Evolutionary conservation across 2,113 vertebrate species (phyloP).

Genomic region (Dipodomys spectabilis): DNA sequence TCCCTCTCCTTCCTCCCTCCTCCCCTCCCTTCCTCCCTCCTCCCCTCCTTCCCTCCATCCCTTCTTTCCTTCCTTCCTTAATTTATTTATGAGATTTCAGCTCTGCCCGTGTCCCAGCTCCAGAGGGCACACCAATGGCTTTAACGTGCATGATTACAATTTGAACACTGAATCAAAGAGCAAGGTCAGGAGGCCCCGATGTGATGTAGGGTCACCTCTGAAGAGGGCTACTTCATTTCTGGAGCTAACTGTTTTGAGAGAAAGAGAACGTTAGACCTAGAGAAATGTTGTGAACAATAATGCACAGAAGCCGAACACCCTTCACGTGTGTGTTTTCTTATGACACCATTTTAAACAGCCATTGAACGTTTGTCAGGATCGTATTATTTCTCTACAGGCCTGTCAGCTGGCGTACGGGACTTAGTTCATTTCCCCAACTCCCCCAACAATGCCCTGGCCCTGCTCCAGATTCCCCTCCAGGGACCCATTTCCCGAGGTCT

Average conservation of each 20-base stretch:
- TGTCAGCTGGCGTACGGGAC: fast-evolving
- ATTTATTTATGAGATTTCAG: constrained; percentile 61
- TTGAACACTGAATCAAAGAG: not conserved
- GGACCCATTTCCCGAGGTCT: fast-evolving
- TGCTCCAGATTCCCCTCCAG: fast-evolving
- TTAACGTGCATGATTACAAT: not conserved
- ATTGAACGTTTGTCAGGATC: not conserved
- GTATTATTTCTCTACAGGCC: not conserved
- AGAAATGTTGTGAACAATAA: not conserved
- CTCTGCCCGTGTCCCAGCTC: not conserved
- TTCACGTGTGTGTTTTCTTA: not conserved
- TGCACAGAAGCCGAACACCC: not conserved
- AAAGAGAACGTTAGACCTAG: not conserved
- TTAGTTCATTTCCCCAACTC: fast-evolving
- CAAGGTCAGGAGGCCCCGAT: not conserved
- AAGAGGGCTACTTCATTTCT: not conserved
- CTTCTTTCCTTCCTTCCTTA: not conserved
- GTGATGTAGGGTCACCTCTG: not conserved
- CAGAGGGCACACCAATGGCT: not conserved
- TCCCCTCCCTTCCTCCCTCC: too few relatives aligned
- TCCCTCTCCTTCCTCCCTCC: too few relatives aligned
- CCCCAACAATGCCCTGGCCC: fast-evolving
- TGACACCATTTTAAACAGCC: not conserved
- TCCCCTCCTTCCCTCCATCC: too few relatives aligned
- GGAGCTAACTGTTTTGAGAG: not conserved